These are phyloP conservation scores for Adineta ricciae DNA, from an alignment of 2,888 invertebrate species.

Conservation along the genomic window DNA sequence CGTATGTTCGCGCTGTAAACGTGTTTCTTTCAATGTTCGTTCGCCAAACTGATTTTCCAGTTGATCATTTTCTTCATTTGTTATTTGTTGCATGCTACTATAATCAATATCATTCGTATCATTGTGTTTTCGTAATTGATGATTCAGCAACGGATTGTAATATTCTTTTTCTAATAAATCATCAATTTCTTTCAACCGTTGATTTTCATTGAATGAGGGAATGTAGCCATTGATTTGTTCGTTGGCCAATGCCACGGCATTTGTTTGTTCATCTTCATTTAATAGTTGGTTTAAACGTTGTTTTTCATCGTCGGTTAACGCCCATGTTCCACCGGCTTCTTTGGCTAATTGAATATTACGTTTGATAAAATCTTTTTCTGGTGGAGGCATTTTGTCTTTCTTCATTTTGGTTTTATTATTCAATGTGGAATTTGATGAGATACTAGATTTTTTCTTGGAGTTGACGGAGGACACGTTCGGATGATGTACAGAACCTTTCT, in stretches of 20 bases:
- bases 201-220: background rate
- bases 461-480: background rate
- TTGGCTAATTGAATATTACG: conserved; percentile 31
- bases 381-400: background rate
- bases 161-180: conserved; percentile 20
- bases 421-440: background rate
- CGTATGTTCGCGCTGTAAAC: conserved; percentile 16
- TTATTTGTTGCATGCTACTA: background rate
- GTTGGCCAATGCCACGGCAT: background rate
- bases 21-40: background rate
- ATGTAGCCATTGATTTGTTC: background rate
- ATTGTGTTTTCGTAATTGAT: background rate
- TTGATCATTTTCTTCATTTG: conserved; percentile 5
- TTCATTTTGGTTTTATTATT: conserved; percentile 17
- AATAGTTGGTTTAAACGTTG: conserved; percentile 31
- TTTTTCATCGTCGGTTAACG: conserved; percentile 33
- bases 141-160: conserved; percentile 16
- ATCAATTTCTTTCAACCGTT: conserved; percentile 14
- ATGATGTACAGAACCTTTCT: background rate
- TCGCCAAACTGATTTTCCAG: background rate
- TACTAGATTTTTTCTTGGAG: conserved; percentile 16
- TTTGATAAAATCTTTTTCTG: conserved; percentile 32
- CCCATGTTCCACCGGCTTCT: conserved; percentile 28
- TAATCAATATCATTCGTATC: background rate
- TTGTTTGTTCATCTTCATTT: conserved; percentile 19